These are phyloP conservation scores for Perca flavescens DNA, from an alignment of 2,113 vertebrate species.

Conservation along the genomic window DNA sequence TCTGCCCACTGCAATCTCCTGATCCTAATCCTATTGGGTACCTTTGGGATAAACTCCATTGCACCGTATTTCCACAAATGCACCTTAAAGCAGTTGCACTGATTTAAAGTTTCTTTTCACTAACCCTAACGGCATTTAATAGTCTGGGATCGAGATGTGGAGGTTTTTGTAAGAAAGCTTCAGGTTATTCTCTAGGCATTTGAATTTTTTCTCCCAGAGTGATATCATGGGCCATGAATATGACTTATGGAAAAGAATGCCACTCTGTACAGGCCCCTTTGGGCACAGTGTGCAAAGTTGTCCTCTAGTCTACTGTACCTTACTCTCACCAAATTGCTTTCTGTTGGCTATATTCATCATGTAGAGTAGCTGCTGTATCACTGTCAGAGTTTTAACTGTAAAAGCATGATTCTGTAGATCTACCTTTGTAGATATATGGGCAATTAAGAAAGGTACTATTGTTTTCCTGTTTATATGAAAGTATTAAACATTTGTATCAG, in stretches of 20 bases:
- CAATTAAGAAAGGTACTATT: background rate
- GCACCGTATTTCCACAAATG: slow-evolving; percentile 5
- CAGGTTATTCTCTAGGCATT: slow-evolving; percentile 41
- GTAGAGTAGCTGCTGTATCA: slow-evolving; percentile 7
- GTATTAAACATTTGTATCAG: background rate
- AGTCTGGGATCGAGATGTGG: slow-evolving; percentile 13
- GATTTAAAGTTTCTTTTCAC: slow-evolving; percentile 42
- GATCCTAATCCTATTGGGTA: slow-evolving; percentile 10
- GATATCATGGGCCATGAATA: slow-evolving; percentile 42
- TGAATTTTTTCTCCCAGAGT: slow-evolving; percentile 24
- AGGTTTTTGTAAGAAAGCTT: slow-evolving; percentile 25
- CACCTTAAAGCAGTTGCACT: slow-evolving; percentile 28
- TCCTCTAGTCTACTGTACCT: background rate
- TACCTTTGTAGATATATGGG: background rate
- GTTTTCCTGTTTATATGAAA: slow-evolving; percentile 11
- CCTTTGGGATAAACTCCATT: background rate
- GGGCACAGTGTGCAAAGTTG: slow-evolving; percentile 34
- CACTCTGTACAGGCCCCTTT: slow-evolving; percentile 19
- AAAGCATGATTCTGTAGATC: slow-evolving; percentile 33
- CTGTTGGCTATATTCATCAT: slow-evolving; percentile 34
- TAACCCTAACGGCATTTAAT: slow-evolving; percentile 43
- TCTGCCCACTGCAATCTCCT: background rate
- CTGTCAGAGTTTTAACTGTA: slow-evolving; percentile 30
- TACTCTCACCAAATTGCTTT: slow-evolving; percentile 27
- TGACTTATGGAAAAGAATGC: slow-evolving; percentile 47